Evolutionary conservation across 2,888 invertebrate species (phyloP).

Genomic region (Gortyna flavago): DNA sequence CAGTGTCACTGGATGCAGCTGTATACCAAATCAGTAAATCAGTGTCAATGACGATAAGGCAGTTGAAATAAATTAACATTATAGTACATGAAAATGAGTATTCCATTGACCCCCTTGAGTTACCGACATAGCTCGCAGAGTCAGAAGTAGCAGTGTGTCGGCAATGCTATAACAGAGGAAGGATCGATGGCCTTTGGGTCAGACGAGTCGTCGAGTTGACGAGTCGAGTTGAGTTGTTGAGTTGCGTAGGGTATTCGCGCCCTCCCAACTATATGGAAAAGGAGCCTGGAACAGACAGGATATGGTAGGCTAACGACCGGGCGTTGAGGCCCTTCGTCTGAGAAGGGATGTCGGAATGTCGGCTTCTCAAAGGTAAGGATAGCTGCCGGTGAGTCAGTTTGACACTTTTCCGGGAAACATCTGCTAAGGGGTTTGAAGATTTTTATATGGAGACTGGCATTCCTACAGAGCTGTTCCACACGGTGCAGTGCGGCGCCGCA

Average conservation of each 20-base stretch:
- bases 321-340: not conserved
- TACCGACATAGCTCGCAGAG: not conserved
- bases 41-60: conserved; percentile 12
- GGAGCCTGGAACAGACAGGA: not conserved
- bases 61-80: not conserved
- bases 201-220: not conserved
- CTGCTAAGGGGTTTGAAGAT: too few relatives aligned
- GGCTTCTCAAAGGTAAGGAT: not conserved
- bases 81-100: too few relatives aligned
- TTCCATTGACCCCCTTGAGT: too few relatives aligned
- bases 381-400: not conserved
- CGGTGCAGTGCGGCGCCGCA: too few relatives aligned
- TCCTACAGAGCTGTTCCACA: too few relatives aligned
- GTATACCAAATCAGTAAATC: conserved; percentile 6
- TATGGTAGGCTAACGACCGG: too few relatives aligned
- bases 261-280: not conserved
- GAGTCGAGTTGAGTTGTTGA: too few relatives aligned
- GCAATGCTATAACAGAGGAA: not conserved
- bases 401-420: not conserved
- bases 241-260: too few relatives aligned
- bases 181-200: too few relatives aligned
- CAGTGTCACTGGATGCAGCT: too few relatives aligned
- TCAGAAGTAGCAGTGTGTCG: not conserved
- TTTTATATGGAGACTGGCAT: too few relatives aligned
- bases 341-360: too few relatives aligned